These are phyloP conservation scores for Cyprinus carpio DNA, from an alignment of 2,113 vertebrate species.

Conservation along the genomic window DNA sequence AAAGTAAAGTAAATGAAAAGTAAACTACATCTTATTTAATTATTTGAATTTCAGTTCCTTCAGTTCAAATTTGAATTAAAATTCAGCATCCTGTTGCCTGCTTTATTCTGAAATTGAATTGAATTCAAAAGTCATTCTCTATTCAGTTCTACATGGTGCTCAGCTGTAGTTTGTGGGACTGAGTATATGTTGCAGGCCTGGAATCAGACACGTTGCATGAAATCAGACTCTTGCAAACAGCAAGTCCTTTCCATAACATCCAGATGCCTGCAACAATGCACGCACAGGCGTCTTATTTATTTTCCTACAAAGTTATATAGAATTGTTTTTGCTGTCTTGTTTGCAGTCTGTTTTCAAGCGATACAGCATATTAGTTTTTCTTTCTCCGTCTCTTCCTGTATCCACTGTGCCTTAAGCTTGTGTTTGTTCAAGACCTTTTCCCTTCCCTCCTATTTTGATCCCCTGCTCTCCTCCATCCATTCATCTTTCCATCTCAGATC, in stretches of 20 bases:
- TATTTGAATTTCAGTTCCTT: neutral
- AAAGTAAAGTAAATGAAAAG: too few relatives aligned
- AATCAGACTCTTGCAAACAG: neutral
- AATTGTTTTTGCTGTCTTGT: constrained; percentile 24
- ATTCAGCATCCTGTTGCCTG: neutral
- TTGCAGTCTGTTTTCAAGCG: constrained; percentile 28
- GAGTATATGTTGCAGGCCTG: neutral
- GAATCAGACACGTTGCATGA: neutral
- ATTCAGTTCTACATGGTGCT: neutral
- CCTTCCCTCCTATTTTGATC: neutral
- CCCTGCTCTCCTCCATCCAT: constrained; percentile 26
- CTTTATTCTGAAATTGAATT: neutral
- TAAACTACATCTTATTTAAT: neutral
- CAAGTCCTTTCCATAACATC: neutral
- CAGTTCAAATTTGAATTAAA: neutral
- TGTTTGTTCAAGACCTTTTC: constrained; percentile 44
- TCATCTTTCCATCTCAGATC: constrained; percentile 46
- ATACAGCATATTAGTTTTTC: constrained; percentile 35
- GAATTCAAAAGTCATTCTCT: neutral
- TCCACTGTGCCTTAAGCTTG: neutral
- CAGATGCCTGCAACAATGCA: constrained; percentile 9
- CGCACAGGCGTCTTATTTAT: neutral
- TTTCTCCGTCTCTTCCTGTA: constrained; percentile 32
- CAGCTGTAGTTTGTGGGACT: neutral
- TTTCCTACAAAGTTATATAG: constrained; percentile 14